Conservation (phyloP, 2,113 vertebrate genomes). For the Paracanthobrama guichenoti region DNA sequence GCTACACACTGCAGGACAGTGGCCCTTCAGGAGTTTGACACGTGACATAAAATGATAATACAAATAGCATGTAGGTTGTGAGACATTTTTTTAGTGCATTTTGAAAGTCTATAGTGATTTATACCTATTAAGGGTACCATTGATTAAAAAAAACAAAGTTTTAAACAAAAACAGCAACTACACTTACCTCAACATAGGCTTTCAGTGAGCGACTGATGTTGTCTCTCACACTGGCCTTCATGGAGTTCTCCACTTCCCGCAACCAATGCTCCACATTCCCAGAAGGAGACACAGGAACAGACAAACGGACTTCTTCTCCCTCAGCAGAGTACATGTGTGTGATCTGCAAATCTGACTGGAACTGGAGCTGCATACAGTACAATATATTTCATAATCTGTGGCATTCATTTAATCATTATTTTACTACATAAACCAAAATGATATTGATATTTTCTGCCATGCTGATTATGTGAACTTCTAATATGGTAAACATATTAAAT, state of each 20-base stretch:
- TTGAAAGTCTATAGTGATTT: not conserved
- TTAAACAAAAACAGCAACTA: constrained; percentile 19
- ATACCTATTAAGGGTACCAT: not conserved
- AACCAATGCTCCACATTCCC: constrained; percentile 91
- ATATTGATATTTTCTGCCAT: not conserved
- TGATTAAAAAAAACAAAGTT: not conserved
- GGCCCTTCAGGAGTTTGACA: no score
- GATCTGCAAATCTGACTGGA: constrained; percentile 88
- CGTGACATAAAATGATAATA: not conserved
- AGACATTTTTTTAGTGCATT: no score
- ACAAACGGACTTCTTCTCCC: constrained; percentile 86
- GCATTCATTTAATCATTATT: not conserved
- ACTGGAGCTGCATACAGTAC: constrained; percentile 77
- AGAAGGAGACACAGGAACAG: constrained; percentile 72
- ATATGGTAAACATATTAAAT: not conserved
- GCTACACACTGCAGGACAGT: no score
- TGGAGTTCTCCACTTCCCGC: constrained; percentile 83
- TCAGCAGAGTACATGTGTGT: constrained; percentile 92
- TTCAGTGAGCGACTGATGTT: constrained; percentile 79
- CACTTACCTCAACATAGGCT: constrained; percentile 80
- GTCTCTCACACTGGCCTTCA: constrained; percentile 85
- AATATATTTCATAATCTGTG: not conserved
- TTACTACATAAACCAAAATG: not conserved
- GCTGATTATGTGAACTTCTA: not conserved
- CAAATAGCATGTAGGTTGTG: not conserved